These are phyloP conservation scores for Lochmaea capreae DNA, from an alignment of 2,888 invertebrate genomes.

Conservation along the genomic window DNA sequence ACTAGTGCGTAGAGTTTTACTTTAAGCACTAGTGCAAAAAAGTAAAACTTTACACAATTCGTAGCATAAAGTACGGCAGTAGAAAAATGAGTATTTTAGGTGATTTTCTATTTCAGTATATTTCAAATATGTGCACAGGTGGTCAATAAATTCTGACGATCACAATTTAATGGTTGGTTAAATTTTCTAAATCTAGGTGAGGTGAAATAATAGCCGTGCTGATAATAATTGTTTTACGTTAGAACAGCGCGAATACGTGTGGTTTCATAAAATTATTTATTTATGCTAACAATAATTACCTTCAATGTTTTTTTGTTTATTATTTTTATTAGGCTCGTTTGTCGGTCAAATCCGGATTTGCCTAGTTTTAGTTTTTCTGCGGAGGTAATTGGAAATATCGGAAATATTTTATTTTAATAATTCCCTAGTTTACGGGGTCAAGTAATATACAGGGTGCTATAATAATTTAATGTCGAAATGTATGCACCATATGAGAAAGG, in stretches of 20 bases:
- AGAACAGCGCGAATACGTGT: neutral
- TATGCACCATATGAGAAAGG: no score
- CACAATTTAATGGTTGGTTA: conserved; percentile 18
- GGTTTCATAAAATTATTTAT: conserved; percentile 1
- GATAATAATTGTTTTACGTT: conserved; percentile 9
- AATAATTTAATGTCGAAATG: no score
- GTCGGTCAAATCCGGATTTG: conserved; percentile 5
- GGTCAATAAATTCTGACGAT: no score
- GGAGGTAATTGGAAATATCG: neutral
- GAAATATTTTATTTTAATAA: neutral
- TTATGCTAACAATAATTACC: conserved; percentile 5
- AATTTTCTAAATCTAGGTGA: conserved; percentile 24
- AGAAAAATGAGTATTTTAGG: neutral
- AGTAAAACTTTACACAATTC: no score
- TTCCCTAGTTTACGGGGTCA: neutral
- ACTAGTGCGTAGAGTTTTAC: no score
- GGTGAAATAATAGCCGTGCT: neutral
- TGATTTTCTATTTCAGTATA: no score
- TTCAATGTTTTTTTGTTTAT: conserved; percentile 4
- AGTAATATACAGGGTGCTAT: neutral
- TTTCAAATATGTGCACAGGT: no score
- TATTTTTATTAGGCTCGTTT: conserved; percentile 5
- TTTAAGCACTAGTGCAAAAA: no score
- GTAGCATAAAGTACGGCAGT: no score
- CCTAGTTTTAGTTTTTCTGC: neutral